These are phyloP conservation scores for Apoda limacodes DNA, from an alignment of 2,888 invertebrate species.

Conservation along the genomic window DNA sequence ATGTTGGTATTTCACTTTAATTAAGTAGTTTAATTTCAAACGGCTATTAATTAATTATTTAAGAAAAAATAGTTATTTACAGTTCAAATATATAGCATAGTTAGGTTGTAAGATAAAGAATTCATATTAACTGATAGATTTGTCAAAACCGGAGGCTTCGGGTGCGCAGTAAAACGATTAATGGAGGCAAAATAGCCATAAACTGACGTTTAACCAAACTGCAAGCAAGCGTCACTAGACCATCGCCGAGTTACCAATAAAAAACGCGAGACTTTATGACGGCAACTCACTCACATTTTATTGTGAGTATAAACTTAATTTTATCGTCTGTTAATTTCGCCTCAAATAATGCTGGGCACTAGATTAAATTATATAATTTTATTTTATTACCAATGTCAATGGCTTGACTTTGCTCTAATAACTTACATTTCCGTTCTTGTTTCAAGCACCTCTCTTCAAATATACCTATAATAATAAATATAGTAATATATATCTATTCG, in stretches of 20 bases:
- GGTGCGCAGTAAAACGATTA: constrained; percentile 68
- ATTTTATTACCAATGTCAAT: constrained; percentile 49
- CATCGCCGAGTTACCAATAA: constrained; percentile 64
- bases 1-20: no score
- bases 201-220: constrained; percentile 70
- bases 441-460: no score
- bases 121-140: constrained; percentile 50
- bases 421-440: constrained; percentile 32
- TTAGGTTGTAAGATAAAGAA: no score
- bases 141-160: constrained; percentile 44
- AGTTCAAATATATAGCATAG: no score
- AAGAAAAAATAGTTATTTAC: no score
- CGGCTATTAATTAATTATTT: no score
- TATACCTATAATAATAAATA: no score
- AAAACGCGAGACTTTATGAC: constrained; percentile 70
- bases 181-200: constrained; percentile 69
- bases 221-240: constrained; percentile 61
- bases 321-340: constrained; percentile 70
- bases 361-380: constrained; percentile 59
- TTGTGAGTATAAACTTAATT: constrained; percentile 71
- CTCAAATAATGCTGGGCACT: constrained; percentile 65
- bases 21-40: no score
- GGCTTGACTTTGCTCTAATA: constrained; percentile 41
- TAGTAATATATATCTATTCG: no score
- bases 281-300: constrained; percentile 70